phyloP scores from a whole-genome alignment of 2,888 invertebrate genomes.

The Cryptocheilus praepositus region DNA sequence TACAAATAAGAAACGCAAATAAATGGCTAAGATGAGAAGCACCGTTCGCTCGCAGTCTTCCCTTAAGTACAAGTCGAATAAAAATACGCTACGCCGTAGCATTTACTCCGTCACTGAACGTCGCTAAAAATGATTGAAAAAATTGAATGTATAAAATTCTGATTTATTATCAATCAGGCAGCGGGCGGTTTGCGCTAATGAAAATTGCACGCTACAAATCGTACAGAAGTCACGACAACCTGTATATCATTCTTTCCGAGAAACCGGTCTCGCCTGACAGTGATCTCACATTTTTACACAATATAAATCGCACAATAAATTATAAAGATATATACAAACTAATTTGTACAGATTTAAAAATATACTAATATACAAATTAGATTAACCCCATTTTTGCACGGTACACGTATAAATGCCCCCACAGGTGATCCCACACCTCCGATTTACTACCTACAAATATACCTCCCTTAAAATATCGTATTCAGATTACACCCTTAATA shows the following conservation, averaged over 20 bases:
- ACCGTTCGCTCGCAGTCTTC: too few relatives aligned
- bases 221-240: conserved; percentile 4
- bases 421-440: conserved; percentile 36
- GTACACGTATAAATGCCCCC: conserved; percentile 47
- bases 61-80: too few relatives aligned
- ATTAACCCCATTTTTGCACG: conserved; percentile 28
- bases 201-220: too few relatives aligned
- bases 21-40: too few relatives aligned
- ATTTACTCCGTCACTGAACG: too few relatives aligned
- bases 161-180: too few relatives aligned
- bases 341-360: conserved; percentile 38
- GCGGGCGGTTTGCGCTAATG: too few relatives aligned
- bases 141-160: too few relatives aligned
- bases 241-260: conserved; percentile 15
- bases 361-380: conserved; percentile 41
- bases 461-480: conserved; percentile 20
- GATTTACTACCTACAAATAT: conserved; percentile 42
- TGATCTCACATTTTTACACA: conserved; percentile 35
- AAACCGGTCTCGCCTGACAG: neutral
- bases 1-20: too few relatives aligned
- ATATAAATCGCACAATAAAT: conserved; percentile 44
- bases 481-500: conserved; percentile 22
- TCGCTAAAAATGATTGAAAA: too few relatives aligned
- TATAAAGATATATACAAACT: conserved; percentile 50
- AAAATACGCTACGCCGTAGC: too few relatives aligned